Percentiles rank a stretch among this genome's conserved stretches.
These are phyloP conservation scores for Caerostris extrusa DNA, from an alignment of 1,140 invertebrate genomes.

Conservation along the genomic window DNA sequence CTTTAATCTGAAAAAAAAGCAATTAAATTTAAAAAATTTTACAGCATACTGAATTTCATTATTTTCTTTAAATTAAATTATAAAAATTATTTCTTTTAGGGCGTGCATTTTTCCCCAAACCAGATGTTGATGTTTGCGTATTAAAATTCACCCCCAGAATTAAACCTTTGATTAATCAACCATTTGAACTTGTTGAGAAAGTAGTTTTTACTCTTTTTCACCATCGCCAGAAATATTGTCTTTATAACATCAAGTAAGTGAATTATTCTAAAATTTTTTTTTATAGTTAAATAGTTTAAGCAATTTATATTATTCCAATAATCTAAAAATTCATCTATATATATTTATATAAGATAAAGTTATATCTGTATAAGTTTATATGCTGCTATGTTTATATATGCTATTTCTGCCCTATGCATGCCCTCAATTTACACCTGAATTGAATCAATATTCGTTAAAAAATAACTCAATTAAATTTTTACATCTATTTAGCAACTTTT, in stretches of 20 bases:
- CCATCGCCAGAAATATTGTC: slow-evolving; percentile 91
- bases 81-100: slow-evolving; percentile 82
- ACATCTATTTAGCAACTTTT: too few species aligned
- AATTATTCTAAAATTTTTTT: background rate
- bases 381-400: too few species aligned
- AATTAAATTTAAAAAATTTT: too few species aligned
- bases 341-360: too few species aligned
- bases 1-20: background rate
- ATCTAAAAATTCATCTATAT: too few species aligned
- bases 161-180: slow-evolving; percentile 88
- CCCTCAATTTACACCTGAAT: too few species aligned
- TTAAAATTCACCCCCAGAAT: slow-evolving; percentile 92
- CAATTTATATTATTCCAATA: too few species aligned
- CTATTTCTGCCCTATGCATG: too few species aligned
- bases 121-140: slow-evolving; percentile 97
- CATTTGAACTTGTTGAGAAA: slow-evolving; percentile 95
- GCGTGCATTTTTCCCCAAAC: slow-evolving; percentile 93
- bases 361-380: too few species aligned
- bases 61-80: slow-evolving; percentile 21
- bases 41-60: background rate
- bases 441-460: too few species aligned
- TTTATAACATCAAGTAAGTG: slow-evolving; percentile 85
- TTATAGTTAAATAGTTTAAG: too few species aligned
- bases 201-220: slow-evolving; percentile 92
- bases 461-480: too few species aligned